phyloP scores from a whole-genome alignment of 2,888 invertebrate species.

The Subacronicta megacephala region DNA sequence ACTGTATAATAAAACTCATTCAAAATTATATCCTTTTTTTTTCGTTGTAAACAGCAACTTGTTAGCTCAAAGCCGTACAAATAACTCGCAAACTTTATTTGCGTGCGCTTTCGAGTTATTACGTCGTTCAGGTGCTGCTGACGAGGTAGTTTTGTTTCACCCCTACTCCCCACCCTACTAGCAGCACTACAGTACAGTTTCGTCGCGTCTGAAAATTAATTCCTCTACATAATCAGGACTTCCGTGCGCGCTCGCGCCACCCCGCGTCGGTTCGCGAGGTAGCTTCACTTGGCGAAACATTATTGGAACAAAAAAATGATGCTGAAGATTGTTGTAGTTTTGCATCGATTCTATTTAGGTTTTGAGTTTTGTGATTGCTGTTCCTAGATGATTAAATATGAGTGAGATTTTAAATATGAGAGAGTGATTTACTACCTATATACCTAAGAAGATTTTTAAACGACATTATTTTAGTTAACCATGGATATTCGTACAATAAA shows the following conservation, averaged over 20 bases:
- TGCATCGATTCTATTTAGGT: constrained; percentile 6
- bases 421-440: too few relatives aligned
- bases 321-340: constrained; percentile 23
- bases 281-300: constrained; percentile 74
- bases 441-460: too few relatives aligned
- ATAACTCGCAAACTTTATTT: constrained; percentile 76
- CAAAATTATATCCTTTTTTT: constrained; percentile 6
- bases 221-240: constrained; percentile 89
- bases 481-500: too few relatives aligned
- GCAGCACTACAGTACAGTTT: constrained; percentile 79
- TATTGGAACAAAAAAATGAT: constrained; percentile 45
- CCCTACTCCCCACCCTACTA: constrained; percentile 46
- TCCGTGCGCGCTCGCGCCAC: constrained; percentile 70
- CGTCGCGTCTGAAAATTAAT: constrained; percentile 89
- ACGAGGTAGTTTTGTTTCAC: constrained; percentile 81
- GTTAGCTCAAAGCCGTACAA: constrained; percentile 42
- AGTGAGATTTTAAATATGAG: too few relatives aligned
- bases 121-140: constrained; percentile 84
- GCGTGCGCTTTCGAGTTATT: constrained; percentile 64
- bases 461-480: too few relatives aligned
- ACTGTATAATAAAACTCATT: not conserved
- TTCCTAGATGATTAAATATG: not conserved
- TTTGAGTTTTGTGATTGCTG: not conserved
- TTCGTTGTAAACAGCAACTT: constrained; percentile 22
- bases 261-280: constrained; percentile 58